Conservation (phyloP, 2,113 vertebrate genomes). For the Seriola dumerili region DNA sequence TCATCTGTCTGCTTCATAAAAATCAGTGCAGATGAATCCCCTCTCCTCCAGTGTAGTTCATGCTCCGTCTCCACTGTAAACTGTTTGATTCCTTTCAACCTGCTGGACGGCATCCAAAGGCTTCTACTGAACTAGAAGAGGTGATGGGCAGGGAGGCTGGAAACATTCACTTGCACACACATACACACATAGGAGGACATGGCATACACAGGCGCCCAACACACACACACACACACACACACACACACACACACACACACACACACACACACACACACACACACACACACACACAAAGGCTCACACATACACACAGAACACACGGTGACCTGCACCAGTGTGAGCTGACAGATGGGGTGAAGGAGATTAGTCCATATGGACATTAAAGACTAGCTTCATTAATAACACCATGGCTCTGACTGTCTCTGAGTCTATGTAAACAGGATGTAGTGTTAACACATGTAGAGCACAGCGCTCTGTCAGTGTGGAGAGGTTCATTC, state of each 20-base stretch:
- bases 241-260: constrained; percentile 4
- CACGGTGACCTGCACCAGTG: constrained; percentile 35
- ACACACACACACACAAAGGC: constrained; percentile 5
- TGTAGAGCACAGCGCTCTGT: constrained; percentile 24
- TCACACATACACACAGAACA: constrained; percentile 2
- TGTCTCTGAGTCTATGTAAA: constrained; percentile 57
- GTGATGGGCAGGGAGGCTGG: constrained; percentile 12
- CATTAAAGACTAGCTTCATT: constrained; percentile 69
- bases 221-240: neutral
- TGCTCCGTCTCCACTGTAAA: constrained; percentile 13
- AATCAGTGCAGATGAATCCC: constrained; percentile 13
- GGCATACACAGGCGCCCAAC: neutral
- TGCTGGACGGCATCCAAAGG: constrained; percentile 32
- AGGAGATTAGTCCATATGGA: constrained; percentile 75
- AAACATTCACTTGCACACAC: constrained; percentile 30
- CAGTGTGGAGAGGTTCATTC: constrained; percentile 51
- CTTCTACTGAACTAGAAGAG: constrained; percentile 7
- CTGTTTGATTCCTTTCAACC: constrained; percentile 20
- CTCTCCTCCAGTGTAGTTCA: neutral
- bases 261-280: constrained; percentile 26
- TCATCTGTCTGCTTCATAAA: neutral
- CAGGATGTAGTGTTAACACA: constrained; percentile 59
- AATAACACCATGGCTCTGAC: constrained; percentile 54
- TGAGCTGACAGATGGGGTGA: constrained; percentile 75
- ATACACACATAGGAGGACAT: constrained; percentile 3